Evolutionary conservation across 2,888 invertebrate genomes (phyloP).

Genomic region (Rotaria macrura): DNA sequence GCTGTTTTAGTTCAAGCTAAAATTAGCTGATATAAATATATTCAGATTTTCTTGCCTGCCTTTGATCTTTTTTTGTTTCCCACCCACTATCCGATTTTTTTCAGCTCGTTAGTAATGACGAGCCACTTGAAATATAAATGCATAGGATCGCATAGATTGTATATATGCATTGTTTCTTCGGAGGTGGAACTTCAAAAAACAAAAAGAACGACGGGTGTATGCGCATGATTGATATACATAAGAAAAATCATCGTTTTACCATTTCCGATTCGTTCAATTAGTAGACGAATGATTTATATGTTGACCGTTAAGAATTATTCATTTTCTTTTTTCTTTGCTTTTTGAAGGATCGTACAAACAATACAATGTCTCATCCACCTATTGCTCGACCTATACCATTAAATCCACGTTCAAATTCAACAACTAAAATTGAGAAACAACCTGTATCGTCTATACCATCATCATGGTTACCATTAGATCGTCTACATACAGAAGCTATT

Average conservation of each 20-base stretch:
- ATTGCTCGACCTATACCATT: slow-evolving; percentile 5
- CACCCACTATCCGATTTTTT: neutral
- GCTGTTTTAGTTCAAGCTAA: neutral
- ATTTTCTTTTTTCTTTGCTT: neutral
- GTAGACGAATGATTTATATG: neutral
- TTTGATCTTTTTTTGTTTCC: neutral
- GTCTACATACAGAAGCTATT: slow-evolving; percentile 9
- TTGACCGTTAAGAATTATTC: neutral
- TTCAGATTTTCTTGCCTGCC: neutral
- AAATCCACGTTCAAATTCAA: neutral
- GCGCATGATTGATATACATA: neutral
- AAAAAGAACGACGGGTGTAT: neutral
- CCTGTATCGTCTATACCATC: neutral
- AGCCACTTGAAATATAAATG: neutral
- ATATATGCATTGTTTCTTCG: neutral
- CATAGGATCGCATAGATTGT: neutral
- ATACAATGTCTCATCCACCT: neutral
- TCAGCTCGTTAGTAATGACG: slow-evolving; percentile 4
- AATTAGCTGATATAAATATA: neutral
- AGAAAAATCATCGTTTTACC: neutral
- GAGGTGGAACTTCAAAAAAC: neutral
- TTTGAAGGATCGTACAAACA: neutral
- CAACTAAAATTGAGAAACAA: neutral
- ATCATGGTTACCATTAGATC: neutral
- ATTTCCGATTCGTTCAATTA: neutral